Percentiles rank a stretch among this genome's conserved stretches.
These are phyloP conservation scores for Procambarus virginalis DNA, from an alignment of 1,140 invertebrate species.

Conservation along the genomic window DNA sequence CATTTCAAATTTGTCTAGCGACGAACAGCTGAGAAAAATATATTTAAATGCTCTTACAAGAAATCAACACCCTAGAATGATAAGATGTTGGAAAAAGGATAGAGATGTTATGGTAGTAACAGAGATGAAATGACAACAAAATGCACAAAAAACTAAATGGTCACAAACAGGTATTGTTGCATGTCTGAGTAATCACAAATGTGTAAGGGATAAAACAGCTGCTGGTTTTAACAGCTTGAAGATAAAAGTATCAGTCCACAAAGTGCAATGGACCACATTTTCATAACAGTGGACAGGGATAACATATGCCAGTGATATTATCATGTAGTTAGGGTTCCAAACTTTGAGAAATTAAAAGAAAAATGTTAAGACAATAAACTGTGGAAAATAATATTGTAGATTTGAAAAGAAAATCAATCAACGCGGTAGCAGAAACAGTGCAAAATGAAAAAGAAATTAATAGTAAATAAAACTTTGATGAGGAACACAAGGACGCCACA, in stretches of 20 bases:
- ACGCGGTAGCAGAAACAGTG: constrained; percentile 19
- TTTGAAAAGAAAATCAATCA: constrained; percentile 36
- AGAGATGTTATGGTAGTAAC: neutral
- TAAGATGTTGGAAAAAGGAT: neutral
- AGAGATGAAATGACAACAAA: neutral
- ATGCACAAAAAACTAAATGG: neutral
- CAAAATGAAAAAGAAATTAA: constrained; percentile 36
- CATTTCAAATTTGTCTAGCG: neutral
- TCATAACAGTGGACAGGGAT: neutral
- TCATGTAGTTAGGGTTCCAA: constrained; percentile 23
- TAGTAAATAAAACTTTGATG: constrained; percentile 44
- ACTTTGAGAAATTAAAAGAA: neutral
- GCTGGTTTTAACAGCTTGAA: neutral
- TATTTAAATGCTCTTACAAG: neutral
- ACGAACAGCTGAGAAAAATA: neutral
- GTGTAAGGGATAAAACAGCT: neutral
- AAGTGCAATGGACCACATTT: neutral
- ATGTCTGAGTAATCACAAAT: neutral
- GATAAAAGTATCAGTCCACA: neutral
- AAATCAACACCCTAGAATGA: neutral
- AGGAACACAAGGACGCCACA: constrained; percentile 66
- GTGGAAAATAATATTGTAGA: constrained; percentile 9
- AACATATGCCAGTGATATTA: constrained; percentile 2
- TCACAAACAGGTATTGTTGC: neutral
- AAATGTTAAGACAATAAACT: constrained; percentile 7